phyloP scores from a whole-genome alignment of 2,113 vertebrate species.

The Lepus timidus region DNA sequence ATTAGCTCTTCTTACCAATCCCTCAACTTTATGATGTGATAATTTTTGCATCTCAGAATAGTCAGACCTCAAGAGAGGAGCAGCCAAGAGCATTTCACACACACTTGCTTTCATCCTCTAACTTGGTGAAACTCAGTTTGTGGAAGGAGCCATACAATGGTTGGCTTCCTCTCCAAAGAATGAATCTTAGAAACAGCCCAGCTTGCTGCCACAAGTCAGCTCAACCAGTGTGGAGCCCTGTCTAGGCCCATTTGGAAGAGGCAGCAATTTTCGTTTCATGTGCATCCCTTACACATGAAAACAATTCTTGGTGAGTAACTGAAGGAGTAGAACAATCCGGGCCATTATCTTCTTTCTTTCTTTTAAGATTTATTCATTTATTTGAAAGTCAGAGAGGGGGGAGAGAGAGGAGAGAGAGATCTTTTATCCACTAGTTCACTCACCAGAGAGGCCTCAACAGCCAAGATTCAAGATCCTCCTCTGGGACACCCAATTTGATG shows the following conservation, averaged over 20 bases:
- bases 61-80: constrained; percentile 69
- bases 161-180: neutral
- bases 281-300: neutral
- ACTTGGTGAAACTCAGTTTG: neutral
- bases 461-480: too few species aligned
- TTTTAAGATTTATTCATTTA: too few species aligned
- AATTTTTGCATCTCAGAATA: constrained; percentile 58
- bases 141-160: neutral
- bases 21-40: constrained; percentile 77
- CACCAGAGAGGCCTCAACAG: too few species aligned
- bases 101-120: neutral
- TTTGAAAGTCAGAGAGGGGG: too few species aligned
- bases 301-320: neutral
- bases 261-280: accelerated
- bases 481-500: too few species aligned
- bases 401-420: too few species aligned
- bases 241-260: neutral
- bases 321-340: neutral
- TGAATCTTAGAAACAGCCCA: neutral
- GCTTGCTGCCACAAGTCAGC: neutral
- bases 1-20: constrained; percentile 75
- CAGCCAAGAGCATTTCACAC: neutral
- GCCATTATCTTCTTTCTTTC: too few species aligned
- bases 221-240: neutral
- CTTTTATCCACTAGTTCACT: too few species aligned